These are phyloP conservation scores for Philereme transversata DNA, from an alignment of 2,888 invertebrate genomes.

Conservation along the genomic window DNA sequence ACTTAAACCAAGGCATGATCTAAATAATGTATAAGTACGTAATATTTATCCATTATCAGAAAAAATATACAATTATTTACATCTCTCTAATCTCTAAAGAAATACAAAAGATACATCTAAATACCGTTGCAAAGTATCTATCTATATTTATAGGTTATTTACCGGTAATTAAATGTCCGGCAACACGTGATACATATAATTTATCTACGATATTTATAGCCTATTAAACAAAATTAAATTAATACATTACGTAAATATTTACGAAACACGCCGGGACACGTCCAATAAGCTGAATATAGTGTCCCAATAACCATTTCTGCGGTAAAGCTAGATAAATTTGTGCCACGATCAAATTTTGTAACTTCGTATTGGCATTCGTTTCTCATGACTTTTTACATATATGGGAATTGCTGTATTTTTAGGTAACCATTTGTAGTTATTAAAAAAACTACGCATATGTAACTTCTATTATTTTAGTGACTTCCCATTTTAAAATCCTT, in stretches of 20 bases:
- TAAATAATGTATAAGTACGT: too few relatives aligned
- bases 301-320: slow-evolving; percentile 47
- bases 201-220: too few relatives aligned
- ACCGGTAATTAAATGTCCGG: too few relatives aligned
- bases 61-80: too few relatives aligned
- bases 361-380: slow-evolving; percentile 38
- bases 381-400: slow-evolving; percentile 38
- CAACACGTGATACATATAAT: too few relatives aligned
- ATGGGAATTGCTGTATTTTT: slow-evolving; percentile 29
- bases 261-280: slow-evolving; percentile 33
- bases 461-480: background rate
- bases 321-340: slow-evolving; percentile 40
- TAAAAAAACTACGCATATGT: background rate
- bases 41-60: too few relatives aligned
- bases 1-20: too few relatives aligned
- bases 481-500: too few relatives aligned
- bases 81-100: too few relatives aligned
- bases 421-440: background rate
- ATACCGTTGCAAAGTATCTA: too few relatives aligned
- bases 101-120: too few relatives aligned
- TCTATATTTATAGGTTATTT: too few relatives aligned
- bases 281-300: slow-evolving; percentile 47
- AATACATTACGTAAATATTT: slow-evolving; percentile 18
- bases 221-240: background rate
- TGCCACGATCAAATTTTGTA: slow-evolving; percentile 39